Evolutionary conservation across 2,888 invertebrate species (phyloP).

Genomic region (Tyria jacobaeae): DNA sequence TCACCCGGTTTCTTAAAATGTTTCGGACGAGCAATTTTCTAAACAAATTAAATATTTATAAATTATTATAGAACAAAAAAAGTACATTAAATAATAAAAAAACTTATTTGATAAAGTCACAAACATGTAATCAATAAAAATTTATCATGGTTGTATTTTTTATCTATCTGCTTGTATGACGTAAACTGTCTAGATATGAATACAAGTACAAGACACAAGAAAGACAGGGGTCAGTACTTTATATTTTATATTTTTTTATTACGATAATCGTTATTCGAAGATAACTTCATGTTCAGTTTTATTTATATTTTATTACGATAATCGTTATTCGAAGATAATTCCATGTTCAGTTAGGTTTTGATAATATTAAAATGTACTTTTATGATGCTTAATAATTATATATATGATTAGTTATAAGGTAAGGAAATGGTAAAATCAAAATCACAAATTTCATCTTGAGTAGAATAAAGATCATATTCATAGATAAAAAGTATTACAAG

Average conservation of each 20-base stretch:
- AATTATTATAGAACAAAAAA: background rate
- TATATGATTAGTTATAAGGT: background rate
- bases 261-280: background rate
- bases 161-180: constrained; percentile 12
- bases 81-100: background rate
- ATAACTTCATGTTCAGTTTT: constrained; percentile 6
- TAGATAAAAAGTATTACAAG: no score
- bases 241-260: constrained; percentile 9
- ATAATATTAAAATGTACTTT: background rate
- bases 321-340: background rate
- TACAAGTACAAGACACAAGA: constrained; percentile 6
- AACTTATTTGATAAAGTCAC: background rate
- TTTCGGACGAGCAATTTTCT: no score
- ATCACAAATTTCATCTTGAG: no score
- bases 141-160: constrained; percentile 7
- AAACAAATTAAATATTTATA: no score
- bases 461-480: no score
- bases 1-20: background rate
- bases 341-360: background rate
- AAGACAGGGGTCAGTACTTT: constrained; percentile 3
- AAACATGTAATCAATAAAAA: constrained; percentile 16
- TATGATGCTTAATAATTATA: no score
- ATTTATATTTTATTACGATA: constrained; percentile 1
- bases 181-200: constrained; percentile 15
- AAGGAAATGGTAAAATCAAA: no score